Evolutionary conservation across 2,888 invertebrate genomes (phyloP), one percentile per base, ranked within the genome.

Genomic region (Seladonia tumulorum): DNA sequence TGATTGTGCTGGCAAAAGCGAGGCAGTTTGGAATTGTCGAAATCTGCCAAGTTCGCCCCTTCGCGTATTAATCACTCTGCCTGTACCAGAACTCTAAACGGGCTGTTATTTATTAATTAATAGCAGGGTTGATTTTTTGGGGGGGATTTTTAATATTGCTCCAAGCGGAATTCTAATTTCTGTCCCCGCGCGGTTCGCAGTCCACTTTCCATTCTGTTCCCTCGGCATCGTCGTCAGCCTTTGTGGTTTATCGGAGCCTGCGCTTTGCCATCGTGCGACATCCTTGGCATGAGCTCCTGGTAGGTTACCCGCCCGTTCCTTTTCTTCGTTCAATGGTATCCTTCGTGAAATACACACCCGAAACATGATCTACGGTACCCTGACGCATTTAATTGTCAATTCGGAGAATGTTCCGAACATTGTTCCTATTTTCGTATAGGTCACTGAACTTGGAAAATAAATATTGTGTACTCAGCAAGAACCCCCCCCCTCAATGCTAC

Each of bases 241-340:
- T 84, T 79, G 83, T 73, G 73, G 72, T 75, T 57, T 53, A 63
- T 39, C 82, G 87, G 93, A 91, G 91, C 90, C 90, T 93, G 93
- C 94, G 93, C 93, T 76, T 83, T 87, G 88, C 83, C 82, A 72
- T 47, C 88, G 60, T 71, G 85, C 81, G 85, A 79, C 87, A 92
- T 90, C 93, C 92, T 91, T 90, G 79, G 70, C 83, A 73, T 94
- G 90, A 75, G 86, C 87, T 92, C 94, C 93, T 94, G 92, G 86
- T 92, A 90, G 87, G 86, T 93, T 93, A 90, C 93, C 63, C 94
- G 94, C 94, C 92, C 88, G 89, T 93, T 94, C 92, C 93, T 93
- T 93, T 93, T 92, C 93, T 91, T 93, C 90, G 83, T 82, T 83
- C 79, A 74, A 83, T 82, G 83, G 82, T 74, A 68, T 39, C 82